phyloP scores from a whole-genome alignment of 2,888 invertebrate genomes.

The Tupiocoris notatus region DNA sequence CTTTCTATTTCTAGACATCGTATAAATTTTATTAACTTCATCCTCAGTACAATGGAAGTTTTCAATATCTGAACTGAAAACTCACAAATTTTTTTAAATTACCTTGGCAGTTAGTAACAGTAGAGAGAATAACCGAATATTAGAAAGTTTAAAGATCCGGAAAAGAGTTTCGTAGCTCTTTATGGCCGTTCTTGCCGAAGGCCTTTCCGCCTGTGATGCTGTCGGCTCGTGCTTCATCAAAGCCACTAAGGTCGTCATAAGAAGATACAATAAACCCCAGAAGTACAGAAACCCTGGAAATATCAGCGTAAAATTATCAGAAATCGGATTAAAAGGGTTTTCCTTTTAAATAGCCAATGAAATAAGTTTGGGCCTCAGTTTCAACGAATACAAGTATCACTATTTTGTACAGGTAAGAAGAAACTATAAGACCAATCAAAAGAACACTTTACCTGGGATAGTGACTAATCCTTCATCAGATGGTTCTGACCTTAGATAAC shows the following conservation, averaged over 20 bases:
- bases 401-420: not conserved
- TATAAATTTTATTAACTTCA: too few relatives aligned
- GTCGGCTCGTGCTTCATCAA: slow-evolving; percentile 49
- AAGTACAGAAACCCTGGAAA: slow-evolving; percentile 81
- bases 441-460: slow-evolving; percentile 57
- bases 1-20: too few relatives aligned
- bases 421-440: not conserved
- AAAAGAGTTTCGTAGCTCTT: slow-evolving; percentile 79
- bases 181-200: slow-evolving; percentile 46
- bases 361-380: slow-evolving; percentile 39
- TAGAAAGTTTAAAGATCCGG: slow-evolving; percentile 77
- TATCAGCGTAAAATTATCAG: too few relatives aligned
- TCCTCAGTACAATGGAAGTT: too few relatives aligned
- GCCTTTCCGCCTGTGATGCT: not conserved
- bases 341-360: not conserved
- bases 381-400: not conserved
- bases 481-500: slow-evolving; percentile 75
- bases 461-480: slow-evolving; percentile 70
- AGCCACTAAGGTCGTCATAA: slow-evolving; percentile 73
- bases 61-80: too few relatives aligned
- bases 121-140: slow-evolving; percentile 73
- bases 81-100: too few relatives aligned
- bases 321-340: too few relatives aligned
- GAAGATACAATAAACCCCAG: slow-evolving; percentile 90
- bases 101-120: slow-evolving; percentile 72